Percentiles rank a stretch among this genome's conserved stretches.
phyloP scores from a whole-genome alignment of 2,888 invertebrate species.

The Scaptomyza caliginosa region DNA sequence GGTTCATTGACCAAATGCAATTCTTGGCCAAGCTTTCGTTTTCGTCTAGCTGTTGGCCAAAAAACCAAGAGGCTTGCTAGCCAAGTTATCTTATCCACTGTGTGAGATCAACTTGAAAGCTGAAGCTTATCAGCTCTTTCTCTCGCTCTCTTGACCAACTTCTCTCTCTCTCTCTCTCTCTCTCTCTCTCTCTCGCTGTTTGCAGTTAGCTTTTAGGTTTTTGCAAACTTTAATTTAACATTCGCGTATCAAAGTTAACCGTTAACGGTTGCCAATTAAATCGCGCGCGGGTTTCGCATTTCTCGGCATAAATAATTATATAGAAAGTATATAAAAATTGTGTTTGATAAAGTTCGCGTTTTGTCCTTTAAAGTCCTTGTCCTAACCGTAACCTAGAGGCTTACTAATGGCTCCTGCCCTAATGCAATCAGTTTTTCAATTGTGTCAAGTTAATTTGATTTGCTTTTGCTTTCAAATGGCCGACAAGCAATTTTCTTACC shows the following conservation, averaged over 20 bases:
- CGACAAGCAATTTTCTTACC: conserved; percentile 12
- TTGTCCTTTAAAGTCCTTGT: not conserved
- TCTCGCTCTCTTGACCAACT: conserved; percentile 12
- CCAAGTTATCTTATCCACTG: conserved; percentile 37
- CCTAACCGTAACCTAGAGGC: conserved; percentile 27
- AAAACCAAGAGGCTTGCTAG: conserved; percentile 3
- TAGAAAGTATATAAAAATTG: not conserved
- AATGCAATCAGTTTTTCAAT: conserved; percentile 65
- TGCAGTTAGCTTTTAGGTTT: conserved; percentile 8
- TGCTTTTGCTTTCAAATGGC: conserved; percentile 63
- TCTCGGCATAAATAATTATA: conserved; percentile 1
- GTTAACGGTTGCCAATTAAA: conserved; percentile 68
- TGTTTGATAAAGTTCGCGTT: not conserved
- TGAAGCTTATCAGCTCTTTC: conserved; percentile 38
- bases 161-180: conserved; percentile 1
- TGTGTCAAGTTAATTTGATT: conserved; percentile 67
- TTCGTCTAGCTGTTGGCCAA: conserved; percentile 21
- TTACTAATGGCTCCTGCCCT: conserved; percentile 11
- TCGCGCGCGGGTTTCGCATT: conserved; percentile 20
- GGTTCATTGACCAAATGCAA: conserved; percentile 44
- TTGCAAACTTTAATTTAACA: conserved; percentile 41
- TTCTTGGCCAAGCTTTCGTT: conserved; percentile 53
- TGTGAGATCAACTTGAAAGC: conserved; percentile 40
- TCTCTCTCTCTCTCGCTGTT: conserved; percentile 4
- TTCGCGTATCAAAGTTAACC: conserved; percentile 72